Base-by-base conservation (phyloP, 2,888 invertebrate genomes). In the Monopis laevigella region DNA sequence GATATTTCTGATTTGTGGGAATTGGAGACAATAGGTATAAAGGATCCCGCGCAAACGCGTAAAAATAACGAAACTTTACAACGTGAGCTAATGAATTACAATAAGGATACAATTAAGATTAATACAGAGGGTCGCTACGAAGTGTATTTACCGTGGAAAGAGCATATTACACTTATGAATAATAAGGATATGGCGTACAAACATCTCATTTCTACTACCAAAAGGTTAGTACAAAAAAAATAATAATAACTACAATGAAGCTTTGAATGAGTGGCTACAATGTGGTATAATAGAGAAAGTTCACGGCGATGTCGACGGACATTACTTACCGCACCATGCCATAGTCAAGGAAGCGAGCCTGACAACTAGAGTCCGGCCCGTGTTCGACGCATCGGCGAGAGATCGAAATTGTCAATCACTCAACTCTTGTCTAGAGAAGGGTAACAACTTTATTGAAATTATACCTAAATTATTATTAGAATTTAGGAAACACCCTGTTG, bases 341-440 rank as follows among this genome's bases (percentile, higher is more conserved):
- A 51, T 58, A 2, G 41, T 52, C 6, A 48, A 50, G 16, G 46
- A 48, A 2, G 36, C 45, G 8, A 53, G 51, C 39, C 32, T 47
- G 5, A 55, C 53, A 2, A 53, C 56, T 1, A 53, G 51, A 38
- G 40, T 55, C 2, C 36, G 58, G n/a, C 54, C 57, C 1, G 55
- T 59, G 1, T 55, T 56, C 45, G 51, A 58, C 32, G 55, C 54
- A 11, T 55, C 54, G 8, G 44, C 49, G 3, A 41, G 41, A 40
- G 45, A 50, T 5, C 29, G 35, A 1, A 34, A 43, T 1, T 49
- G 49, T 1, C 18, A 45, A 1, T 58, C 58, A 3, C 41, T 62
- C 3, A 64, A 62, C 40, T 50, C 57, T 6, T 43, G 45, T 3
- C 46, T 62, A 12, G 47, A 50, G 35, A 49, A 53, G 5, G 60